A percentile compares a stretch with the other conserved stretches of the same genome.
Conservation (phyloP, 2,888 invertebrate species). For the Xanthia icteritia region DNA sequence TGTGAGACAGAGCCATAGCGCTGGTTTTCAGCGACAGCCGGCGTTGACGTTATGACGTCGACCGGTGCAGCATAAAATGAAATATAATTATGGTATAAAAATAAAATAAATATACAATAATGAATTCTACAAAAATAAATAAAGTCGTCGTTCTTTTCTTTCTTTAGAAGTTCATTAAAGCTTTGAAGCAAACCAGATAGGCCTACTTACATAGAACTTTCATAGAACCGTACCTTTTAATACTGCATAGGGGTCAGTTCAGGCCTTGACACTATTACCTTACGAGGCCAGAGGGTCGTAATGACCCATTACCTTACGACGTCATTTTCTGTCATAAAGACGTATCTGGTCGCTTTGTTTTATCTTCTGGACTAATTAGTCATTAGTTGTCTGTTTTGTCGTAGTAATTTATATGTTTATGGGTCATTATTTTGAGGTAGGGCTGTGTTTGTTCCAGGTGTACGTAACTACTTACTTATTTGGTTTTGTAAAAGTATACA, state of each 20-base stretch:
- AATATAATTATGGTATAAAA: too few relatives aligned
- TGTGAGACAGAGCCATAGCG: too few relatives aligned
- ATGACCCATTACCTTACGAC: slow-evolving; percentile 31
- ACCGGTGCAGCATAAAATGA: too few relatives aligned
- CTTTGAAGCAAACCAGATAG: neutral
- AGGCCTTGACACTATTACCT: slow-evolving; percentile 36
- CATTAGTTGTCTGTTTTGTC: slow-evolving; percentile 6
- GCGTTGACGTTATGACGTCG: too few relatives aligned
- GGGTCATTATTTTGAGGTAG: slow-evolving; percentile 14
- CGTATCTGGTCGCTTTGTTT: slow-evolving; percentile 19
- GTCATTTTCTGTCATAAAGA: slow-evolving; percentile 29
- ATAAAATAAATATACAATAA: too few relatives aligned
- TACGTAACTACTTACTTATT: neutral
- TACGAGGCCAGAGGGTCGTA: slow-evolving; percentile 34
- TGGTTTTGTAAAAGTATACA: neutral
- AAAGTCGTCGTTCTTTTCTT: too few relatives aligned
- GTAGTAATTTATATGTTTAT: neutral
- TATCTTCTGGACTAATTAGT: slow-evolving; percentile 35
- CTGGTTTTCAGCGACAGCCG: too few relatives aligned
- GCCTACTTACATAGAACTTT: neutral
- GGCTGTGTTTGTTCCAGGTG: neutral
- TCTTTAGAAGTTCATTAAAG: neutral
- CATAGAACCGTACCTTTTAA: slow-evolving; percentile 10
- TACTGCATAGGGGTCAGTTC: slow-evolving; percentile 47
- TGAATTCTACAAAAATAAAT: too few relatives aligned